Evolutionary conservation across 2,113 vertebrate genomes (phyloP).

Genomic region (Cervus canadensis): DNA sequence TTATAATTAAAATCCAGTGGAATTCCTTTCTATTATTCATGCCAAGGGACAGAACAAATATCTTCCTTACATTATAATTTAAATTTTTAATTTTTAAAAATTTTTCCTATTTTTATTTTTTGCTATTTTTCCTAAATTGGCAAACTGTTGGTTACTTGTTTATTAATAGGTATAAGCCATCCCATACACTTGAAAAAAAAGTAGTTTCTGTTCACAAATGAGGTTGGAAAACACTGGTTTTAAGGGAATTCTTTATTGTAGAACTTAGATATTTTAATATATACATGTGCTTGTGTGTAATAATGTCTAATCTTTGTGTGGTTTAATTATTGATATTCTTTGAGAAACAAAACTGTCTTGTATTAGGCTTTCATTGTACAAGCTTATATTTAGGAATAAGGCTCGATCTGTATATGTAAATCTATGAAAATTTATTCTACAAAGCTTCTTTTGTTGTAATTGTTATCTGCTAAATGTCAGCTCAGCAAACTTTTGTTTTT

Average conservation of each 20-base stretch:
- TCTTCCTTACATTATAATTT: background rate
- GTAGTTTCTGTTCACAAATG: background rate
- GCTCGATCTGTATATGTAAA: background rate
- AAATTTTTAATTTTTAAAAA: background rate
- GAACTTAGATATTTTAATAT: background rate
- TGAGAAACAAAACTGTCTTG: background rate
- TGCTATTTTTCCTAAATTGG: background rate
- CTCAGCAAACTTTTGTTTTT: background rate
- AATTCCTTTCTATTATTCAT: background rate
- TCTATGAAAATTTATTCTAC: background rate
- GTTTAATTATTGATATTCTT: background rate
- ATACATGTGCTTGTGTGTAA: background rate
- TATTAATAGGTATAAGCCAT: background rate
- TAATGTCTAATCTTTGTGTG: background rate
- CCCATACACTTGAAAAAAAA: background rate
- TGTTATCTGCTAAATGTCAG: conserved; percentile 2
- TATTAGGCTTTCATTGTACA: background rate
- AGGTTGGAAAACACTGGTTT: background rate
- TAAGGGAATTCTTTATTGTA: background rate
- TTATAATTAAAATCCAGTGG: background rate
- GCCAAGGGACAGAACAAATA: background rate
- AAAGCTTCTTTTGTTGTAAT: background rate
- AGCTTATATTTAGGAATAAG: conserved; percentile 2
- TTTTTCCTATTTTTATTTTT: too few relatives aligned
- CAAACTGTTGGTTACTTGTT: background rate